A percentile compares a stretch with the other conserved stretches of the same genome.
Evolutionary conservation across 2,797 vertebrate genomes (phyloP).

Genomic region (Cirrhinus mrigala): DNA sequence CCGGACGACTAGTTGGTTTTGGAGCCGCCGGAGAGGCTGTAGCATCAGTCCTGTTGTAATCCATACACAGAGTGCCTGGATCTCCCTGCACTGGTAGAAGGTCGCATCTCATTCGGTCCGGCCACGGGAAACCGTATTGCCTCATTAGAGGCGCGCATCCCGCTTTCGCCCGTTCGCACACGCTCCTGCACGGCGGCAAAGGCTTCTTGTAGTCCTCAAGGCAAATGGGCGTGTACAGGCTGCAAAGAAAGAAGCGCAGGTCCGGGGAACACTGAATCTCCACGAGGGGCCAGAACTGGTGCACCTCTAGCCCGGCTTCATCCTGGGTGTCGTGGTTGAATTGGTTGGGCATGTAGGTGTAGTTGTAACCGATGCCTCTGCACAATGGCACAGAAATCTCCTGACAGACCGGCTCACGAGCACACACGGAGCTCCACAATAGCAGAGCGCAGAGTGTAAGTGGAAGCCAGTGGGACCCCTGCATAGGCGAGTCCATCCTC

Average conservation of each 20-base stretch:
- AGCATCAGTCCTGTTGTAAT: conserved; percentile 89
- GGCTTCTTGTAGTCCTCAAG: conserved; percentile 95
- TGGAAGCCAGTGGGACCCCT: conserved; percentile 78
- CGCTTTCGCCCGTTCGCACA: conserved; percentile 90
- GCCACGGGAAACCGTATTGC: conserved; percentile 96
- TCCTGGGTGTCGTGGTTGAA: conserved; percentile 97
- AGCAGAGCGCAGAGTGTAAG: conserved; percentile 61
- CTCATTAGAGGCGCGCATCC: conserved; percentile 95
- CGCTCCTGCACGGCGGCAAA: conserved; percentile 91
- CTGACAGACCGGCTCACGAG: conserved; percentile 89
- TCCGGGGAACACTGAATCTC: conserved; percentile 92
- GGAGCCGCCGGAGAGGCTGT: conserved; percentile 76
- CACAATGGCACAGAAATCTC: conserved; percentile 93
- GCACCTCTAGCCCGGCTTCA: conserved; percentile 93
- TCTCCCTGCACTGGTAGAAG: conserved; percentile 88
- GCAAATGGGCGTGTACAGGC: conserved; percentile 96
- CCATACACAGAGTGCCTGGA: conserved; percentile 91
- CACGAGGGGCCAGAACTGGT: conserved; percentile 96
- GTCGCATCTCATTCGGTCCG: conserved; percentile 93
- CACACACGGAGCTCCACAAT: conserved; percentile 67
- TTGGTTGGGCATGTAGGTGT: conserved; percentile 95
- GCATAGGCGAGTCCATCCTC: conserved; percentile 82
- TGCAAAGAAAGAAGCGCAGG: conserved; percentile 93
- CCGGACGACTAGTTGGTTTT: conserved; percentile 78
- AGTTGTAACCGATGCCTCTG: conserved; percentile 93